Evolutionary conservation across 2,797 vertebrate genomes (phyloP), one percentile per base, ranked within the genome.

Genomic region (Platalea minor): DNA sequence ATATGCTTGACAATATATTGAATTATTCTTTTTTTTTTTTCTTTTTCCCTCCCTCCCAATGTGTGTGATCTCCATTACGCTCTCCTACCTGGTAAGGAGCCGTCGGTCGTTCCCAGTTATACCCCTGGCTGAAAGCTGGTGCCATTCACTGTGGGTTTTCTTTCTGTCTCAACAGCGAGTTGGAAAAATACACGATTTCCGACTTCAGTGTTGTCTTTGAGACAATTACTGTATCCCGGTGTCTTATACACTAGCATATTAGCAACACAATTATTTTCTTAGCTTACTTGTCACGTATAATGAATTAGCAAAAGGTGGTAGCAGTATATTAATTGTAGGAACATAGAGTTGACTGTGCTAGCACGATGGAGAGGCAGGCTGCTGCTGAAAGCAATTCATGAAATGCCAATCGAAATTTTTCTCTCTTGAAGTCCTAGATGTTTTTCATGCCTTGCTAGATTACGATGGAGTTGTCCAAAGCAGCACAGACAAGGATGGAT

Each of bases 1-100:
- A 19, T n/a, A 7, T 7, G 9, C 21, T 25, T 59, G 45, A 35
- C 28, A 69, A 35, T 8, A 35, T 23, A 57, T 16, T 35, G 24
- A 77, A 9, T 15, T 5, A 45, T n/a, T 70, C 18, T 5, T 87
- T 56, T 9, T 13, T 23, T 6, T 9, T 17, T 3, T 7, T 21
- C 13, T 20, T 33, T 13, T 19, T 13, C 12, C 11, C 12, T 13
- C 10, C 23, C 10, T 11, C 10, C 7, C 7, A 1, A 1, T 35
- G 2, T 18, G 4, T 41, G 12, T 37, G 24, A 16, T 61, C 6
- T 35, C 48, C 16, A 1, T 75, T 53, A 1, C 7, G 13, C 13
- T 43, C 10, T 84, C 17, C 43, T 16, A 5, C 37, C 51, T 60
- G 56, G 29, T 41, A 39, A 31, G 59, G 46, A 69, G 2, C 43